Conservation (phyloP, 2,888 invertebrate genomes). For the Dolichopus griseipennis region DNA sequence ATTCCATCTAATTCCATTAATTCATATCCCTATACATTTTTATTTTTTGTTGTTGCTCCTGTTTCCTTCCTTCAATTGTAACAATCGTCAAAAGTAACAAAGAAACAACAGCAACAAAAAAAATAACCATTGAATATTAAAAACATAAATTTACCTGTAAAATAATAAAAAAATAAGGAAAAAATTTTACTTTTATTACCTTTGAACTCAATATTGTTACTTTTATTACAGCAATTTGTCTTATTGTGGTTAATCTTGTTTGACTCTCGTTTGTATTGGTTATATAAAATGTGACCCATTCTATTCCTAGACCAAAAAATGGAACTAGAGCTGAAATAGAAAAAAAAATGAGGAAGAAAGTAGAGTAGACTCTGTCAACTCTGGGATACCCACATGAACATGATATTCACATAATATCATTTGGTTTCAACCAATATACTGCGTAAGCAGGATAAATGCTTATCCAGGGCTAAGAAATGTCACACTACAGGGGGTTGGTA, state of each 20-base stretch:
- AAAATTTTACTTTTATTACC: neutral
- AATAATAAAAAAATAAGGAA: neutral
- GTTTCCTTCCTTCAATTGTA: neutral
- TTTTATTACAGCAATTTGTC: slow-evolving; percentile 6
- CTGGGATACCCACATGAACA: too few relatives aligned
- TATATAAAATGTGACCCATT: slow-evolving; percentile 6
- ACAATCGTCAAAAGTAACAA: neutral
- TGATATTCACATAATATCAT: too few relatives aligned
- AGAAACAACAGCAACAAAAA: neutral
- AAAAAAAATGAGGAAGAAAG: too few relatives aligned
- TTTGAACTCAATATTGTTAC: slow-evolving; percentile 6
- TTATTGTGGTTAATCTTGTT: slow-evolving; percentile 3
- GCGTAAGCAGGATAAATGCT: too few relatives aligned
- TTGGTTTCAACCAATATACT: too few relatives aligned
- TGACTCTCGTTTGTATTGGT: neutral
- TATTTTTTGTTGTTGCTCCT: too few relatives aligned
- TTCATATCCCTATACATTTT: too few relatives aligned
- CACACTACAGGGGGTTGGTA: too few relatives aligned
- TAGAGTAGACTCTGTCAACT: too few relatives aligned
- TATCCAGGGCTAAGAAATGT: too few relatives aligned
- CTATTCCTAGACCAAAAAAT: neutral
- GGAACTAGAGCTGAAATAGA: too few relatives aligned
- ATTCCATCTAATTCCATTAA: too few relatives aligned
- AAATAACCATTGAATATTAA: neutral
- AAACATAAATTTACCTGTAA: slow-evolving; percentile 1